Conservation (phyloP, 2,113 vertebrate genomes). For the Cyphomyrus discorhynchus region DNA sequence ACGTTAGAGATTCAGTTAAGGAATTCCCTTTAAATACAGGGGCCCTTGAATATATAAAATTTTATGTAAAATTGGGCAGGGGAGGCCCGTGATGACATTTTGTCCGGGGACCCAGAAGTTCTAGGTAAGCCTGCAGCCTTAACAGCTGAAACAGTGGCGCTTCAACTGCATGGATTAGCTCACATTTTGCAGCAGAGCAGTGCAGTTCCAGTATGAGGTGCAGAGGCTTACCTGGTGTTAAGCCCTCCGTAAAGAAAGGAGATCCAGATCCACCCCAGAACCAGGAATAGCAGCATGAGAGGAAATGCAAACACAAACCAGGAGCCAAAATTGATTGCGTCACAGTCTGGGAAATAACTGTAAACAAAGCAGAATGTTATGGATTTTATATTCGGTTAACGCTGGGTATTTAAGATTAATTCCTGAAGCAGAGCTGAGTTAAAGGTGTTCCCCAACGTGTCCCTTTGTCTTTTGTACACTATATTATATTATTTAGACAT, state of each 20-base stretch:
- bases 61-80: background rate
- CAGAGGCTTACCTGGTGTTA: slow-evolving; percentile 65
- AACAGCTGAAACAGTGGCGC: background rate
- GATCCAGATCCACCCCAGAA: slow-evolving; percentile 90
- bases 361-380: slow-evolving; percentile 22
- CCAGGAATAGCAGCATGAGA: slow-evolving; percentile 84
- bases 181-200: background rate
- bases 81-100: background rate
- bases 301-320: slow-evolving; percentile 96
- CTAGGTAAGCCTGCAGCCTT: background rate
- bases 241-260: slow-evolving; percentile 80
- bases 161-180: background rate
- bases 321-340: slow-evolving; percentile 90
- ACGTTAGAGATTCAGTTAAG: background rate
- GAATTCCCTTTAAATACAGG: background rate
- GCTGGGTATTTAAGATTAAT: background rate
- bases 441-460: background rate
- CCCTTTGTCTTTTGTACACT: background rate
- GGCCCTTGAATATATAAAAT: background rate
- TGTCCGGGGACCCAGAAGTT: background rate
- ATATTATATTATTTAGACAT: background rate
- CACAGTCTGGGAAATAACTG: slow-evolving; percentile 90
- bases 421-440: background rate
- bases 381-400: background rate
- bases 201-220: background rate